A percentile compares a stretch with the other conserved stretches of the same genome.
Conservation (phyloP, 2,113 vertebrate genomes). For the Thomomys bottae region DNA sequence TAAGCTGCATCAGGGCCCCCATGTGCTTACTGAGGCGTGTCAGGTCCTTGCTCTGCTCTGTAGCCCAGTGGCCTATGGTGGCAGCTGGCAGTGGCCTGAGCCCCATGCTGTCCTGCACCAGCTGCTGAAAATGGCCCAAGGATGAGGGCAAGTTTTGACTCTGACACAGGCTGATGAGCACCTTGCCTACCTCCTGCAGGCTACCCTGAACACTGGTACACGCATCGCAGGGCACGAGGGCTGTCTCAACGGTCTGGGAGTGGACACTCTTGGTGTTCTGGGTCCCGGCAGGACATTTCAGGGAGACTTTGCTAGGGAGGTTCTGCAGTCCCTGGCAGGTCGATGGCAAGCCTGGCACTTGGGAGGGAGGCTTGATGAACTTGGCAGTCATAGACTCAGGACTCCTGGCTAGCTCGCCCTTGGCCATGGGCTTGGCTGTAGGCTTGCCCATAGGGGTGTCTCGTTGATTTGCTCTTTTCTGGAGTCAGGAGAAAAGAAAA, state of each 20-base stretch:
- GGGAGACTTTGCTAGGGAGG: neutral
- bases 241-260: slow-evolving; percentile 83
- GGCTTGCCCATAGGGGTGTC: slow-evolving; percentile 50
- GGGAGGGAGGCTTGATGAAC: slow-evolving; percentile 43
- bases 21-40: slow-evolving; percentile 89
- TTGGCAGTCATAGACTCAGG: neutral
- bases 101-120: slow-evolving; percentile 83
- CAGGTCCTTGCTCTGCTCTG: slow-evolving; percentile 91
- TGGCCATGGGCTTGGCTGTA: slow-evolving; percentile 56
- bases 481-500: slow-evolving; percentile 48
- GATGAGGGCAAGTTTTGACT: slow-evolving; percentile 93
- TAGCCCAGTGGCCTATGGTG: slow-evolving; percentile 90
- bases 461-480: slow-evolving; percentile 70
- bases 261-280: slow-evolving; percentile 70
- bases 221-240: slow-evolving; percentile 86
- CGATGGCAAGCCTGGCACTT: slow-evolving; percentile 4
- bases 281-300: neutral
- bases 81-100: slow-evolving; percentile 85
- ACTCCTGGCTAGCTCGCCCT: neutral
- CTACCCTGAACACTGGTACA: slow-evolving; percentile 87
- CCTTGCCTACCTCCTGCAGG: slow-evolving; percentile 86
- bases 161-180: slow-evolving; percentile 87
- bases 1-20: slow-evolving; percentile 85
- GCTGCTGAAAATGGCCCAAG: slow-evolving; percentile 86
- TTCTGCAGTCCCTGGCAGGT: slow-evolving; percentile 34